These are phyloP conservation scores for Scolopax mira DNA, from an alignment of 2,113 vertebrate species.

Conservation along the genomic window DNA sequence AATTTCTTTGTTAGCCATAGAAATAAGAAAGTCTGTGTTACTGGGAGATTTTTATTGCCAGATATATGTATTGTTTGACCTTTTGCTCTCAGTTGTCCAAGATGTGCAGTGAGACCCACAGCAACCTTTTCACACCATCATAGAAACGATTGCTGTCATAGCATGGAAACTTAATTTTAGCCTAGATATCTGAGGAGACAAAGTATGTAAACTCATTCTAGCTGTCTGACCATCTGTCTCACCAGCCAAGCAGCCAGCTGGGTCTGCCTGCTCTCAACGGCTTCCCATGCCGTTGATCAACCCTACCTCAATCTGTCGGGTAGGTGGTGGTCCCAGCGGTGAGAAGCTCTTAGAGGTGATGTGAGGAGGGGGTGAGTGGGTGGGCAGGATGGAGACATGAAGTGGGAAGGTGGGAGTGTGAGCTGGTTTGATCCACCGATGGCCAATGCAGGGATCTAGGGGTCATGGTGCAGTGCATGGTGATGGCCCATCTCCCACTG, in stretches of 20 bases:
- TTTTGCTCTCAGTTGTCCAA: neutral
- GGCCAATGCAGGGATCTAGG: neutral
- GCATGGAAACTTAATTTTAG: neutral
- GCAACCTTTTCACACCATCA: neutral
- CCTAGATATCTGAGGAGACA: neutral
- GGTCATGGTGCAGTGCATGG: rapidly evolving
- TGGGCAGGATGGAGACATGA: neutral
- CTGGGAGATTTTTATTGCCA: neutral
- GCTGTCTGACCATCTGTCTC: neutral
- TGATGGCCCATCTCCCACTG: neutral
- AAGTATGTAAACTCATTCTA: neutral
- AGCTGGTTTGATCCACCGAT: neutral
- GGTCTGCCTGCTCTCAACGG: neutral
- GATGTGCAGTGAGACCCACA: neutral
- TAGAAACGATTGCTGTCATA: neutral
- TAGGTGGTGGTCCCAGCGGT: rapidly evolving
- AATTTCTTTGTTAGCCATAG: neutral
- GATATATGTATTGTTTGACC: neutral
- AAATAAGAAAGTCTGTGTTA: neutral
- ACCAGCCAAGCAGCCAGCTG: neutral
- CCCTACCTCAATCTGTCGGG: neutral
- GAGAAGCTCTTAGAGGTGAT: neutral
- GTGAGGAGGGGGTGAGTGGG: rapidly evolving
- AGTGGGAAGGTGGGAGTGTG: neutral
- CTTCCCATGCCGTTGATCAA: neutral